Percentiles rank a stretch among this genome's conserved stretches.
phyloP scores from a whole-genome alignment of 1,140 invertebrate species.

The Euura saliciscinereae region DNA sequence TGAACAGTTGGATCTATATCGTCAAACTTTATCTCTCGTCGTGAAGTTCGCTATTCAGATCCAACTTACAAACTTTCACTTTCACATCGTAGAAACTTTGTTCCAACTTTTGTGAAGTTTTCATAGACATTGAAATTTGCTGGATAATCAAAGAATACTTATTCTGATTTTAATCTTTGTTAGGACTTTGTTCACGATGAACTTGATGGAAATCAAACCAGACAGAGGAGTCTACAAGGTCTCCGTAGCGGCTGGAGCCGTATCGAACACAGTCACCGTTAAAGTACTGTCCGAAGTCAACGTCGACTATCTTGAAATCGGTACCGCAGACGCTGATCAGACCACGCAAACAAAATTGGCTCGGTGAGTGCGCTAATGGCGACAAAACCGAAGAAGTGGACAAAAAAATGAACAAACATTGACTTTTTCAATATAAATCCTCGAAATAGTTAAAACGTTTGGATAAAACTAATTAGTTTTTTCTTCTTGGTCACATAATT shows the following conservation, averaged over 20 bases:
- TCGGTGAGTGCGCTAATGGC: constrained; percentile 55
- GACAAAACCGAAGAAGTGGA: not conserved
- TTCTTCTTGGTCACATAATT: too few species aligned
- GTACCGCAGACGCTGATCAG: constrained; percentile 89
- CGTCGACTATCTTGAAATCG: constrained; percentile 83
- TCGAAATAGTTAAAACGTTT: not conserved
- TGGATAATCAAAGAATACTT: constrained; percentile 4
- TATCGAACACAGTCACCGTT: constrained; percentile 70
- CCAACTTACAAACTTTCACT: not conserved
- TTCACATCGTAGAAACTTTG: too few species aligned
- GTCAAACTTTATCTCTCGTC: not conserved
- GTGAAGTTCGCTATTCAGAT: not conserved
- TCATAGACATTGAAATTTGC: too few species aligned
- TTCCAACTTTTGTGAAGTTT: too few species aligned
- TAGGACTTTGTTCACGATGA: constrained; percentile 76
- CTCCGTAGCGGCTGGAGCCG: constrained; percentile 71
- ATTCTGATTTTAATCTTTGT: constrained; percentile 26
- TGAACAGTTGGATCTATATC: constrained; percentile 34
- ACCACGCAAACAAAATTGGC: constrained; percentile 79
- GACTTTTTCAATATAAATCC: not conserved
- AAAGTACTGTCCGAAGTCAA: constrained; percentile 77
- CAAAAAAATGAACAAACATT: not conserved
- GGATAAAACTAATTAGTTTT: too few species aligned
- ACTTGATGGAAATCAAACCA: constrained; percentile 80
- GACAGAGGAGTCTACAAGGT: constrained; percentile 85